A percentile compares a stretch with the other conserved stretches of the same genome.
phyloP scores from a whole-genome alignment of 2,888 invertebrate genomes.

The Boloria selene region DNA sequence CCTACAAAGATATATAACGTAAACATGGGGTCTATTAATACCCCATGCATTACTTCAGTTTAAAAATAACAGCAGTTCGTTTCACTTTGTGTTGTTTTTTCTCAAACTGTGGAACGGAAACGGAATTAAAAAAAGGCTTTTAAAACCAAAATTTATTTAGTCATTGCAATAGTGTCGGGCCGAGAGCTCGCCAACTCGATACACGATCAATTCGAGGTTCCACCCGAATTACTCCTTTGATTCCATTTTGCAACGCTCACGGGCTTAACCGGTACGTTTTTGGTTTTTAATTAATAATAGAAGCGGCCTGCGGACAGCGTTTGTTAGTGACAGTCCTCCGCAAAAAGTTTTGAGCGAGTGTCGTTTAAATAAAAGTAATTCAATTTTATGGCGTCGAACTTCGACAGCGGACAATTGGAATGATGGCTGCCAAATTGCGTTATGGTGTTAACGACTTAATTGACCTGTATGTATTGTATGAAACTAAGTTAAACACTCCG shows the following conservation, averaged over 20 bases:
- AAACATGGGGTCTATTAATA: neutral
- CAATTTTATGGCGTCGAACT: conserved; percentile 45
- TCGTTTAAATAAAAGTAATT: conserved; percentile 50
- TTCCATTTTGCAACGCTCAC: conserved; percentile 63
- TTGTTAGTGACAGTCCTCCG: conserved; percentile 53
- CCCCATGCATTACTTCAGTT: conserved; percentile 4
- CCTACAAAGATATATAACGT: no score
- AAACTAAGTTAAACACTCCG: conserved; percentile 31
- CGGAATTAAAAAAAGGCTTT: conserved; percentile 25
- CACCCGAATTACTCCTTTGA: conserved; percentile 73
- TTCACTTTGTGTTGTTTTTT: conserved; percentile 20
- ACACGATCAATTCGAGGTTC: conserved; percentile 49
- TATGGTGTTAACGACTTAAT: conserved; percentile 41
- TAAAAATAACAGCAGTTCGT: conserved; percentile 10
- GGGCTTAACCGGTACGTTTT: conserved; percentile 65
- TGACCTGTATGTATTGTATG: conserved; percentile 36
- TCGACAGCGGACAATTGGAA: conserved; percentile 36
- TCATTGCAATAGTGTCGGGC: conserved; percentile 28
- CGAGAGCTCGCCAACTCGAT: conserved; percentile 35
- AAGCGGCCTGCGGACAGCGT: conserved; percentile 47
- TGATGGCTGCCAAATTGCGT: conserved; percentile 42
- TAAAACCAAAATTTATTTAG: conserved; percentile 36
- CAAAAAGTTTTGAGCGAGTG: conserved; percentile 51
- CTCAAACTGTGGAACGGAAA: conserved; percentile 22
- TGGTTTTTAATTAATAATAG: conserved; percentile 76